These are phyloP conservation scores for Hydrotaea diabolus DNA, from an alignment of 2,888 invertebrate species.

Conservation along the genomic window DNA sequence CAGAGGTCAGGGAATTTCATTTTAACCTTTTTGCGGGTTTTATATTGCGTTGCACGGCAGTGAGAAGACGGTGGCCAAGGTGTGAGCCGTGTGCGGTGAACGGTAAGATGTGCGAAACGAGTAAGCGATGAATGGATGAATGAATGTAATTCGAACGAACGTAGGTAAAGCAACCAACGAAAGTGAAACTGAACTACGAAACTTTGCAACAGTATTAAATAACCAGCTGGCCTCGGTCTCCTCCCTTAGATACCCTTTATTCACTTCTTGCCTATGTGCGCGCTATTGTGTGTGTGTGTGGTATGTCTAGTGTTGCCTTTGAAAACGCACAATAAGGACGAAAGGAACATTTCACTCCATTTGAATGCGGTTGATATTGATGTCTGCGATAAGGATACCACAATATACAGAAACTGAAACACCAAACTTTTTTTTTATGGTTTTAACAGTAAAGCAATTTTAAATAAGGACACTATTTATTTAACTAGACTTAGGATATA, in stretches of 20 bases:
- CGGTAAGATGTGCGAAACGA: neutral
- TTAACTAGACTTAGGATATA: no score
- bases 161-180: slow-evolving; percentile 5
- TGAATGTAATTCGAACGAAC: slow-evolving; percentile 18
- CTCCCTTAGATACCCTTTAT: neutral
- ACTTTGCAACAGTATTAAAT: slow-evolving; percentile 28
- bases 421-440: neutral
- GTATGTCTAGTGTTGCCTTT: neutral
- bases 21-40: slow-evolving; percentile 60
- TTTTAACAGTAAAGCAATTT: no score
- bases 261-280: neutral
- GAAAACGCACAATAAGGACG: slow-evolving; percentile 2
- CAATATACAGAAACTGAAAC: neutral
- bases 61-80: slow-evolving; percentile 1
- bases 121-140: slow-evolving; percentile 20
- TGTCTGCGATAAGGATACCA: slow-evolving; percentile 18
- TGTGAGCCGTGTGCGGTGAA: neutral
- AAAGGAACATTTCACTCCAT: slow-evolving; percentile 10
- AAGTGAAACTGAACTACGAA: slow-evolving; percentile 29
- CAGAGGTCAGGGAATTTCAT: slow-evolving; percentile 63
- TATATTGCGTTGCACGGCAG: slow-evolving; percentile 57
- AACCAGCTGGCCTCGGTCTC: neutral
- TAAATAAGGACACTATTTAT: no score
- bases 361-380: slow-evolving; percentile 39
- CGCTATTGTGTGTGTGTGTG: no score